Conservation (phyloP, 2,888 invertebrate genomes). For the Chamaedrilus cognettii region DNA sequence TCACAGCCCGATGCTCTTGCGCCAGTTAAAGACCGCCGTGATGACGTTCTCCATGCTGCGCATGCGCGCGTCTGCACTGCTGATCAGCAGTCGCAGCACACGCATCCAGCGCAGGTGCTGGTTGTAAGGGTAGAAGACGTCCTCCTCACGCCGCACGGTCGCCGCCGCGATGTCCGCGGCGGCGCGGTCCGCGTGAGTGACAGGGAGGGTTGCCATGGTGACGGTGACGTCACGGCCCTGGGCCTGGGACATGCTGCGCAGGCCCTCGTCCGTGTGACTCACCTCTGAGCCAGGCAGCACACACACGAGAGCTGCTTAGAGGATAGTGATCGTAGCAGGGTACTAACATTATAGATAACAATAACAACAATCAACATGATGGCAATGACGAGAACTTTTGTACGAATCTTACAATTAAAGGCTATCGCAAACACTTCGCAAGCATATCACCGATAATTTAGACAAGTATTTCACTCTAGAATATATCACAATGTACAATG, state of each 20-base stretch:
- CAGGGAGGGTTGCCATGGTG: constrained; percentile 1
- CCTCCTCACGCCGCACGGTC: constrained; percentile 8
- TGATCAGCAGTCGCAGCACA: neutral
- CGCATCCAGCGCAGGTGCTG: constrained; percentile 10
- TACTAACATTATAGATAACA: too few species aligned
- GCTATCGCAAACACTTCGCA: too few species aligned
- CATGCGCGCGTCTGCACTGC: neutral
- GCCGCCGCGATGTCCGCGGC: constrained; percentile 15
- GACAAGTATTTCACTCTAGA: too few species aligned
- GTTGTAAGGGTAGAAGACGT: constrained; percentile 17
- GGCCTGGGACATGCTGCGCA: constrained; percentile 9
- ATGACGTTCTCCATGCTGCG: neutral
- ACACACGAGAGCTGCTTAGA: too few species aligned
- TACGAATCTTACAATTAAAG: too few species aligned
- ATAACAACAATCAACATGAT: too few species aligned
- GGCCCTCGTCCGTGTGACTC: constrained; percentile 2
- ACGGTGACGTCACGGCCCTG: constrained; percentile 5
- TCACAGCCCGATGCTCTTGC: neutral
- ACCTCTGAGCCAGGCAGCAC: neutral
- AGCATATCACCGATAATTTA: too few species aligned
- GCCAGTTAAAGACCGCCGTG: neutral
- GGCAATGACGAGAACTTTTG: too few species aligned
- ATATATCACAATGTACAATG: too few species aligned
- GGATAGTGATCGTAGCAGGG: too few species aligned
- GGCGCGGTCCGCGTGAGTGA: constrained; percentile 4